A percentile compares a stretch with the other conserved stretches of the same genome.
phyloP scores from a whole-genome alignment of 2,113 vertebrate genomes.

The Pseudonaja textilis region DNA sequence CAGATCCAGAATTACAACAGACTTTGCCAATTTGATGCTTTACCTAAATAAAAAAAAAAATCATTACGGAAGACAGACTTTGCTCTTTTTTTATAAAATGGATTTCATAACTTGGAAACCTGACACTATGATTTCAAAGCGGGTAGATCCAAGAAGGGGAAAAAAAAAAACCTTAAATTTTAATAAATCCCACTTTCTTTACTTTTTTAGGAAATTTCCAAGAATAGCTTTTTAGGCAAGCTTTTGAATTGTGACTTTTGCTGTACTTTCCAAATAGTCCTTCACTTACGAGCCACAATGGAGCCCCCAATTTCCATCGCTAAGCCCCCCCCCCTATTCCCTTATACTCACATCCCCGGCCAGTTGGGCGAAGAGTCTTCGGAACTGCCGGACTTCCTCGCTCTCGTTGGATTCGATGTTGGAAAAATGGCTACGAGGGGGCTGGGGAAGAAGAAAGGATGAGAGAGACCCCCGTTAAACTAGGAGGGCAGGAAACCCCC shows the following conservation, averaged over 20 bases:
- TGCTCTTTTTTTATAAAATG: too few relatives aligned
- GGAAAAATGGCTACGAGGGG: constrained; percentile 58
- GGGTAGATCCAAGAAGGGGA: neutral
- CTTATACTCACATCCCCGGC: constrained; percentile 83
- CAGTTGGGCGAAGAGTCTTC: constrained; percentile 81
- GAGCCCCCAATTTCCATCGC: neutral
- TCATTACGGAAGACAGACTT: too few relatives aligned
- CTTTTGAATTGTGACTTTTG: neutral
- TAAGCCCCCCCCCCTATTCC: neutral
- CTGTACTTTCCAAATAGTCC: neutral
- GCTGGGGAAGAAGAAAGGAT: neutral
- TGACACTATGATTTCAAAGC: neutral
- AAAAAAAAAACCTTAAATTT: neutral
- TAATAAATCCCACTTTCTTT: neutral
- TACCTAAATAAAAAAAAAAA: too few relatives aligned
- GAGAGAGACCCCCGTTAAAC: too few relatives aligned
- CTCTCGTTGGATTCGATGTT: constrained; percentile 73
- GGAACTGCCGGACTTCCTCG: constrained; percentile 83
- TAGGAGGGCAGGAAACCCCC: fast-evolving
- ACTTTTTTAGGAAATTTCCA: neutral
- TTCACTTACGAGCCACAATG: neutral
- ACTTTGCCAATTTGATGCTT: too few relatives aligned
- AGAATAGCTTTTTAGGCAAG: neutral
- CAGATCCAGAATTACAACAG: too few relatives aligned
- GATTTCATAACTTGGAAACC: too few relatives aligned